Evolutionary conservation across 1,140 invertebrate genomes (phyloP).

Genomic region (Atta cephalotes): DNA sequence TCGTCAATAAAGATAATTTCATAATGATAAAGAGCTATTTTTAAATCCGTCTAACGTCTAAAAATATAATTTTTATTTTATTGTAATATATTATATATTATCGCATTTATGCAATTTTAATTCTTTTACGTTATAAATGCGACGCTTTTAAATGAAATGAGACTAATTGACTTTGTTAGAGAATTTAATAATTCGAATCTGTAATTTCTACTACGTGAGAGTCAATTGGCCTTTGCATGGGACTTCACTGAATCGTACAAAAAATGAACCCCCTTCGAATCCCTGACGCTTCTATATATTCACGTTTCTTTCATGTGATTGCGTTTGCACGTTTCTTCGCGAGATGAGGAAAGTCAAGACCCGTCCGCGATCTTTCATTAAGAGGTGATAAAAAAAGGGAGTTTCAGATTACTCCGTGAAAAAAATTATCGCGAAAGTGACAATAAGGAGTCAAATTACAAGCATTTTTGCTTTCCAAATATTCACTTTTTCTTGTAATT

Average conservation of each 20-base stretch:
- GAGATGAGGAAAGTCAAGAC: slow-evolving; percentile 43
- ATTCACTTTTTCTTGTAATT: background rate
- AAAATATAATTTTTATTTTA: slow-evolving; percentile 3
- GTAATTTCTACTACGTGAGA: slow-evolving; percentile 2
- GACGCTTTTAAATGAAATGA: background rate
- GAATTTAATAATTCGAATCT: background rate
- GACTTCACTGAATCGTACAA: background rate
- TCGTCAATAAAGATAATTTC: background rate
- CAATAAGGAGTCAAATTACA: slow-evolving; percentile 9
- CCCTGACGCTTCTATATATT: background rate
- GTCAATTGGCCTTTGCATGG: slow-evolving; percentile 50
- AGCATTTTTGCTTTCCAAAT: background rate
- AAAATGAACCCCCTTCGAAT: slow-evolving; percentile 22
- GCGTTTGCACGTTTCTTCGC: slow-evolving; percentile 28
- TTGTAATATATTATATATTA: background rate
- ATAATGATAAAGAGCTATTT: background rate
- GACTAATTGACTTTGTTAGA: background rate
- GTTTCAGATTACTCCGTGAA: slow-evolving; percentile 44
- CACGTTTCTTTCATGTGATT: slow-evolving; percentile 36
- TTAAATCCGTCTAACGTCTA: background rate
- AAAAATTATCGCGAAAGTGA: slow-evolving; percentile 10
- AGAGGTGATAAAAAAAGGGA: slow-evolving; percentile 11
- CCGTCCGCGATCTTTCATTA: slow-evolving; percentile 35
- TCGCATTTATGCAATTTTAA: background rate
- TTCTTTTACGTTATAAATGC: background rate